Evolutionary conservation across 2,113 vertebrate genomes (phyloP).

Genomic region (Antechinus stuartii): DNA sequence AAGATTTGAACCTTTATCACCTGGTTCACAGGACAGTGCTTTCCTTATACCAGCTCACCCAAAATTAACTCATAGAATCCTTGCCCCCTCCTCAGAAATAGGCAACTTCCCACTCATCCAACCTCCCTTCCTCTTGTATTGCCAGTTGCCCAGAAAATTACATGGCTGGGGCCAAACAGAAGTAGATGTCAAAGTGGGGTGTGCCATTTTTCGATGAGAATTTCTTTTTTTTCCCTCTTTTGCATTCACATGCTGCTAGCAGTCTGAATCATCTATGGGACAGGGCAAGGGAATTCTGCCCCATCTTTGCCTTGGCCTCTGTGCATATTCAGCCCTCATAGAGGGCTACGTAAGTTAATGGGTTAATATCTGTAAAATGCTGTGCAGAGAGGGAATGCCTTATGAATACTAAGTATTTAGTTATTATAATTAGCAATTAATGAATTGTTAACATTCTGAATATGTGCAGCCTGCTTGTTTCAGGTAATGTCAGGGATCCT

Average conservation of each 20-base stretch:
- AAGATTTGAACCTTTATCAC: background rate
- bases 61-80: background rate
- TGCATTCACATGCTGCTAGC: background rate
- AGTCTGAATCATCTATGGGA: background rate
- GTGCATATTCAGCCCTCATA: background rate
- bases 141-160: background rate
- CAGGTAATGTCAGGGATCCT: background rate
- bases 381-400: slow-evolving; percentile 56
- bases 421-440: slow-evolving; percentile 10
- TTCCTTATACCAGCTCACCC: background rate
- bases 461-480: background rate
- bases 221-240: background rate
- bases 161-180: background rate
- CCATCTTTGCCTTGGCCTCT: background rate
- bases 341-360: background rate
- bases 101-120: background rate
- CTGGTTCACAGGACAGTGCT: background rate
- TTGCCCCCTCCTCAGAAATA: no score
- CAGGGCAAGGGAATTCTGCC: background rate
- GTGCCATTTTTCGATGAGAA: background rate
- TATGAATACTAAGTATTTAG: slow-evolving; percentile 8
- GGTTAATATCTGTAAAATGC: slow-evolving; percentile 8
- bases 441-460: background rate
- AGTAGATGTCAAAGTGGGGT: background rate
- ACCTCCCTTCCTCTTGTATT: background rate